phyloP scores from a whole-genome alignment of 2,113 vertebrate genomes.

The Nanorana parkeri region DNA sequence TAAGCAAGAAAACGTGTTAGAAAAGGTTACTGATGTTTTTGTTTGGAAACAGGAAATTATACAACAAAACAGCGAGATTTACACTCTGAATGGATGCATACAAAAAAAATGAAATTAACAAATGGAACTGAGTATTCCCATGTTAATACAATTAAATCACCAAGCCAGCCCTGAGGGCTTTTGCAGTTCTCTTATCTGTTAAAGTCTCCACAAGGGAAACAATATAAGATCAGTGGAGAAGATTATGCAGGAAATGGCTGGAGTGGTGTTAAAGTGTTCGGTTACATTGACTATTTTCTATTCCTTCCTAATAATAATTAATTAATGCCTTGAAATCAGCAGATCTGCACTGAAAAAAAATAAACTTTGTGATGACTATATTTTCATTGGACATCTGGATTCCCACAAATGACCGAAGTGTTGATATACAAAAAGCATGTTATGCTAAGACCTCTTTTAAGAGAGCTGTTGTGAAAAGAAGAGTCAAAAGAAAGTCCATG shows the following conservation, averaged over 20 bases:
- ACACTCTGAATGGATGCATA: background rate
- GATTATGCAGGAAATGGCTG: constrained; percentile 36
- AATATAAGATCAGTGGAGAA: background rate
- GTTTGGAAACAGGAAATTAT: background rate
- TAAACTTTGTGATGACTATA: constrained; percentile 41
- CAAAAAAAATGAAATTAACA: constrained; percentile 3
- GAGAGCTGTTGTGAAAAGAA: background rate
- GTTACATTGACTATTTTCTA: constrained; percentile 31
- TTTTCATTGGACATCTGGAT: constrained; percentile 43
- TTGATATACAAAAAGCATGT: constrained; percentile 27
- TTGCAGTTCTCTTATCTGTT: background rate
- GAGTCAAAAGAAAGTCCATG: background rate
- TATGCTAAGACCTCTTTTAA: background rate
- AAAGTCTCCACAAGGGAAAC: constrained; percentile 12
- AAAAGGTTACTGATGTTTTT: no score
- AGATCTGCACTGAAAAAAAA: constrained; percentile 16
- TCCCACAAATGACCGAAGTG: constrained; percentile 31
- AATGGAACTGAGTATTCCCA: background rate
- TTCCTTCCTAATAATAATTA: constrained; percentile 33
- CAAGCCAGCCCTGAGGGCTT: background rate
- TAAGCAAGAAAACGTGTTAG: no score
- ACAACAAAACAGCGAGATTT: background rate
- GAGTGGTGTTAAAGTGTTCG: constrained; percentile 33
- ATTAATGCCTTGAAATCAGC: constrained; percentile 32
- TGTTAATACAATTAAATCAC: background rate